Evolutionary conservation across 2,797 vertebrate species (phyloP), one percentile per base, ranked within the genome.

Genomic region (Pteronotus mesoamericanus): DNA sequence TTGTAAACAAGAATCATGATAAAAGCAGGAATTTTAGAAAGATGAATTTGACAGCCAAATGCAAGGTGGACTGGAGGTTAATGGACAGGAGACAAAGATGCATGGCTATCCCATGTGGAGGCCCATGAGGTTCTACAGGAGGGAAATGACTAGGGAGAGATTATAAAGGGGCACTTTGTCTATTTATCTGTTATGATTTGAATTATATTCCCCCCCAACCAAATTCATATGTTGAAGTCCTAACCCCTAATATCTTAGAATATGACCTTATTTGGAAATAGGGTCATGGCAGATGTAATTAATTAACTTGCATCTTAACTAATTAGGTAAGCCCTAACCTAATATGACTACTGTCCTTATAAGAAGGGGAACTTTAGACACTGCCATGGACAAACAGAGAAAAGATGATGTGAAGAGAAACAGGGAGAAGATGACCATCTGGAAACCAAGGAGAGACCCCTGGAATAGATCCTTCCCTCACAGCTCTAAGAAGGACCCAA

Each of bases 241-340:
- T 89, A 89, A 44, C 3, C 6, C 22, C 55, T 21, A 9, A 59
- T 44, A 19, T 48, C 46, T 85, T 46, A 74, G 42, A 92, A 92
- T 74, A 19, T 92, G 37, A 66, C 71, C 26, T 79, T 69, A 88
- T 78, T 71, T 91, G 79, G 71, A 94, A 95, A 88, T 37, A 88
- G 10, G 39, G 39, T 78, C 64, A 84, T 66, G 72, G 53, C 2
- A 78, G 39, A 88, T 42, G 8, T 66, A 79, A 91, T 91, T 91
- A 75, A 37, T 94, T 78, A 94, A 24, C 4, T 78, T 78, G 78
- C 34, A 37, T 37, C 34, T 55, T 55, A 55, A 26, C 34, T 78
- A 37, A 22, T 37, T 87, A 64, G 39, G 6, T 89, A 12, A 21
- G 7, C 24, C 71, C 26, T 92, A 84, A 94, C 92, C 78, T 85